phyloP scores from a whole-genome alignment of 2,113 vertebrate genomes.

The Chauna torquata region DNA sequence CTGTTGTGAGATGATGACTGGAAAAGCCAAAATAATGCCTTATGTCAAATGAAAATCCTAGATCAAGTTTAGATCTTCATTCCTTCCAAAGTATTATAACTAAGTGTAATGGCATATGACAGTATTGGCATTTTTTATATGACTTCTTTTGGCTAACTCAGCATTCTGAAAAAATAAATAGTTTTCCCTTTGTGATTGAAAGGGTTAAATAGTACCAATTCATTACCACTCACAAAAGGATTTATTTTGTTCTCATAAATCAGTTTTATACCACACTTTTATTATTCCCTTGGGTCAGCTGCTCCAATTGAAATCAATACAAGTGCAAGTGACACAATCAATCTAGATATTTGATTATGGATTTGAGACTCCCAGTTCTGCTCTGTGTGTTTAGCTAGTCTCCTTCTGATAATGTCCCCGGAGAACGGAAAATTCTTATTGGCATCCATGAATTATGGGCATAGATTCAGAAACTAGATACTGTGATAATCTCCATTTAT shows the following conservation, averaged over 20 bases:
- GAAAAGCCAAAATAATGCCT: conserved; percentile 42
- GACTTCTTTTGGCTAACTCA: conserved; percentile 71
- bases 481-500: conserved; percentile 69
- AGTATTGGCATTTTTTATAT: conserved; percentile 69
- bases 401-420: conserved; percentile 71
- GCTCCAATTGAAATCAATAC: conserved; percentile 86
- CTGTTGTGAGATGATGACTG: conserved; percentile 16
- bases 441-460: conserved; percentile 74
- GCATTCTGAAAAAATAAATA: conserved; percentile 76
- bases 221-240: conserved; percentile 80
- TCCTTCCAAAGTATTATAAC: conserved; percentile 41
- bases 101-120: conserved; percentile 60
- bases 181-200: conserved; percentile 74
- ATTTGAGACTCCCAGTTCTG: conserved; percentile 69
- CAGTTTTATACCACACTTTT: conserved; percentile 82
- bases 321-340: conserved; percentile 85
- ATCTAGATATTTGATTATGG: conserved; percentile 88
- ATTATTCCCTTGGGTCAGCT: conserved; percentile 80
- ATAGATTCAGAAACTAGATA: conserved; percentile 71
- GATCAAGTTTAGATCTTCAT: conserved; percentile 65
- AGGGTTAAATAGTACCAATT: conserved; percentile 81
- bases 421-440: conserved; percentile 73
- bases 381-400: conserved; percentile 68
- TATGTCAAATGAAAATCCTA: conserved; percentile 53
- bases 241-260: conserved; percentile 85